Conservation (phyloP, 92 coral and sea anemone species). For the Porites lobata region DNA sequence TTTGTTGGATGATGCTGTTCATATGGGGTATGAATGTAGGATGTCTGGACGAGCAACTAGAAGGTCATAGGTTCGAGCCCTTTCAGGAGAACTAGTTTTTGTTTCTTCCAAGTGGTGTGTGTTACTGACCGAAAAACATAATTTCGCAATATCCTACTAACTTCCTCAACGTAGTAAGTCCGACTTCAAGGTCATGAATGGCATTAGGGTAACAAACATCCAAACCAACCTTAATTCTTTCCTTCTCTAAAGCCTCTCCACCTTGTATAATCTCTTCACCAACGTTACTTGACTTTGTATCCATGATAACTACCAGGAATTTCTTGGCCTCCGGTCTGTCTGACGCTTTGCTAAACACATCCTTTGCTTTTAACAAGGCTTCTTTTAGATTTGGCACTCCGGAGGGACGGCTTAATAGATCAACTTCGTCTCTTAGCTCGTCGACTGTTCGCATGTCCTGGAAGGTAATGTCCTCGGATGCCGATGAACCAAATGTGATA, state of each 20-base stretch:
- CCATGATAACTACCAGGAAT: slow-evolving; percentile 86
- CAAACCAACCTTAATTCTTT: slow-evolving; percentile 59
- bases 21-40: no score
- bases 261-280: slow-evolving; percentile 63
- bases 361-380: slow-evolving; percentile 76
- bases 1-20: no score
- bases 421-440: slow-evolving; percentile 57
- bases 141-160: no score
- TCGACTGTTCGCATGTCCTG: slow-evolving; percentile 56
- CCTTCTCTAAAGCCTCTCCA: slow-evolving; percentile 63
- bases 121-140: no score
- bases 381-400: slow-evolving; percentile 75
- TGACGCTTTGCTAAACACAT: slow-evolving; percentile 72
- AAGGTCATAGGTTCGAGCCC: no score
- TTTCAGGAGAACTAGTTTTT: no score
- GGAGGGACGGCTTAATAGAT: slow-evolving; percentile 38
- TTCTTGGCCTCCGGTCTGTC: slow-evolving; percentile 82
- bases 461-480: slow-evolving; percentile 57
- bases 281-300: slow-evolving; percentile 71
- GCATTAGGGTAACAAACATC: not conserved
- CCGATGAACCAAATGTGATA: slow-evolving; percentile 53
- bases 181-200: not conserved
- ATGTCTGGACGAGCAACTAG: no score
- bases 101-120: no score
- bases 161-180: no score